Evolutionary conservation across 1,140 invertebrate genomes (phyloP), one percentile per base, ranked within the genome.

Genomic region (Drosophila sturtevanti): DNA sequence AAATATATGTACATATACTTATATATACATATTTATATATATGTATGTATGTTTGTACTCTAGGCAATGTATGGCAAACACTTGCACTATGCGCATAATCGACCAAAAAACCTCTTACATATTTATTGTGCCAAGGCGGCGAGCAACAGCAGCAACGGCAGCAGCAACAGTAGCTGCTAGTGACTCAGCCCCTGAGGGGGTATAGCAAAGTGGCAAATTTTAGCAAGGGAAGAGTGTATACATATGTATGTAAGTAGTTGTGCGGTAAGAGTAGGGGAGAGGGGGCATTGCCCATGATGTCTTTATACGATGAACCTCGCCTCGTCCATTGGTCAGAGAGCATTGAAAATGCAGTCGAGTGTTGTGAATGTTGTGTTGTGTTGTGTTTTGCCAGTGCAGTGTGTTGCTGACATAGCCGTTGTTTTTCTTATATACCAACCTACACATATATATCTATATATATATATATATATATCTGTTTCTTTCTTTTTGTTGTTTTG

Each of bases 101-200:
- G 61, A 74, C 52, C 62, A 62, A 51, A 60, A 72, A 79, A 73
- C 58, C 81, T 76, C 80, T 74, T 85, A 70, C 65, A 78, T 80
- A 79, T 81, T 78, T 81, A 81, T 87, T 78, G 82, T 86, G 78
- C 81, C 81, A 86, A 86, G 81, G 81, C 81, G 71, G 75, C 64
- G 54, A 38, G 60, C 35, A 54, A 44, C 67, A 61, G 31, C 52
- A 21, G 41, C 54, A 48, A 16, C 35, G 18, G n/a, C 24, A 62
- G 22, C 67, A 61, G 31, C 52, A 21, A 37, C 54, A 48, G 12
- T 21, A 31, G n/a, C 24, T 48, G 22, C 37, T 35, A 41, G 58
- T 60, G 58, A 38, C 37, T 41, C 58, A 60, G 37, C 24, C 22
- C 24, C 60, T 14, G 41, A 48, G 60, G 35, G 56, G 38, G 41